Base-by-base conservation (phyloP, 2,888 invertebrate species). In the Pristionchus arcanus region DNA sequence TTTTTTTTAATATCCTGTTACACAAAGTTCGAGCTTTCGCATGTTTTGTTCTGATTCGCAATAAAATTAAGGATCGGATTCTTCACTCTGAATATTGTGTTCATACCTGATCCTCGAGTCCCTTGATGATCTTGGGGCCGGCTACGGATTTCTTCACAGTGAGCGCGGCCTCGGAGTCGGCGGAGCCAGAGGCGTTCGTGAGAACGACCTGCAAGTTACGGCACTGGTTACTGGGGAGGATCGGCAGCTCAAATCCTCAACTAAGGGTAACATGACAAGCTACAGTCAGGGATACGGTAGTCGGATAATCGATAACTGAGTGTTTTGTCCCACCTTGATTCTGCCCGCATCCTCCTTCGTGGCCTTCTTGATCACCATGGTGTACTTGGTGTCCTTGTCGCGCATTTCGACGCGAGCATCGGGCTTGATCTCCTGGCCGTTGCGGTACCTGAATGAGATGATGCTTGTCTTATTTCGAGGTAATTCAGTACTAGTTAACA, bases 381-480 rank as follows among this genome's bases (percentile, higher is more conserved):
- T 89, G 91, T 91, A 94, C 90, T 93, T 93, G 86, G 91, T 92
- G 28, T 91, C 93, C 37, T 92, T 92, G 55, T 91, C 90, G 5
- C 90, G 59, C n/a, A 91, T 90, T 66, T 91, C 90, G 63, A 91
- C 91, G 28, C 94, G 92, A 28, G 93, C 93, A 42, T 94, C 94
- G 2, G 95, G 92, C 28, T 92, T 92, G 89, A 95, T 90, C 90
- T 95, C 95, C 89, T 95, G 93, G 2, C 95, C 95, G 92, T 95
- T 95, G 71, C 94, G 94, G 91, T 95, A 94, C 89, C 89, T 89
- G 89, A 15, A 49, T n/a, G n/a, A n/a, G n/a, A n/a, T n/a, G n/a
- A n/a, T n/a, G n/a, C n/a, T n/a, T n/a, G n/a, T n/a, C n/a, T n/a
- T n/a, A n/a, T n/a, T n/a, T n/a, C n/a, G n/a, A n/a, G n/a, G n/a